phyloP scores from a whole-genome alignment of 2,113 vertebrate genomes.

The Salvelinus namaycush region DNA sequence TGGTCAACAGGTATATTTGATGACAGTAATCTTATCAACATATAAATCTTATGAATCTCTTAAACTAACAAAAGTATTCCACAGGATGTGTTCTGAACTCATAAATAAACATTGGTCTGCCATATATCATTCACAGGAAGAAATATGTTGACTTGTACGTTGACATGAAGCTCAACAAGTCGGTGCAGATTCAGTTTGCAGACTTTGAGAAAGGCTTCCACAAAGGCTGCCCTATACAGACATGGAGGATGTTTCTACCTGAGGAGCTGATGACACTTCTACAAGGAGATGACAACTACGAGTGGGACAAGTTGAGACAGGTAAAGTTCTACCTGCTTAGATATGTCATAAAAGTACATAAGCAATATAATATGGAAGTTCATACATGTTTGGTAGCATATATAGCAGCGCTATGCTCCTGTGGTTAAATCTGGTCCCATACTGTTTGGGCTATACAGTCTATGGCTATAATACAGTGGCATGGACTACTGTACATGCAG shows the following conservation, averaged over 20 bases:
- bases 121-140: constrained; percentile 28
- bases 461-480: neutral
- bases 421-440: neutral
- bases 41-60: neutral
- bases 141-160: constrained; percentile 71
- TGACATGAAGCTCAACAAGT: constrained; percentile 62
- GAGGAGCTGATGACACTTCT: constrained; percentile 59
- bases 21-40: neutral
- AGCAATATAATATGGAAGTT: neutral
- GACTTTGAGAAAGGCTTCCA: constrained; percentile 66
- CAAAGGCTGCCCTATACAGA: constrained; percentile 52
- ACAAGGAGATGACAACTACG: constrained; percentile 39
- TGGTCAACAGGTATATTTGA: constrained; percentile 14
- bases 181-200: constrained; percentile 54
- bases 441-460: neutral
- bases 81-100: neutral
- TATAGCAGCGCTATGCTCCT: neutral
- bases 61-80: neutral
- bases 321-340: constrained; percentile 7
- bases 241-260: constrained; percentile 64
- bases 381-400: neutral
- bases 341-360: too few relatives aligned
- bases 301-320: constrained; percentile 65
- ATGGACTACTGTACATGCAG: too few relatives aligned
- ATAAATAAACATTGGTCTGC: neutral